Conservation (phyloP, 2,797 vertebrate species). For the Enteromius treurensis region DNA sequence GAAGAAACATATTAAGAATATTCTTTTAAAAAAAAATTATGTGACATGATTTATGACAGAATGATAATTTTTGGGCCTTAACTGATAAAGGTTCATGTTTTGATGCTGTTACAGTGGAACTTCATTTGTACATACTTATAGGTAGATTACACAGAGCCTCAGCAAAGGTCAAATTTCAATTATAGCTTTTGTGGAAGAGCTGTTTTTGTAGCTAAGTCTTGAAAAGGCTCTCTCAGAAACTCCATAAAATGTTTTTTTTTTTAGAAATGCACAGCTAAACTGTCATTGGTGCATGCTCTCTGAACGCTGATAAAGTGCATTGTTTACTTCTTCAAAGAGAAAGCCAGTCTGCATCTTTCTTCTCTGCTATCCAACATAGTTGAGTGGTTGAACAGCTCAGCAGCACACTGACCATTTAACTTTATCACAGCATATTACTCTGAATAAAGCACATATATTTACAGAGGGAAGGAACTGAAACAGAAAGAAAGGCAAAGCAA, state of each 20-base stretch:
- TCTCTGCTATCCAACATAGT: neutral
- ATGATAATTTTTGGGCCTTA: no score
- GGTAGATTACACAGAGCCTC: neutral
- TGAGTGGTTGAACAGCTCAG: conserved; percentile 6
- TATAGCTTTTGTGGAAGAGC: neutral
- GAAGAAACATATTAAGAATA: no score
- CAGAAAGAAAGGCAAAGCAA: neutral
- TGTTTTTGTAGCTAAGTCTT: neutral
- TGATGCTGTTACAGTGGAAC: neutral
- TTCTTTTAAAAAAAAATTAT: no score
- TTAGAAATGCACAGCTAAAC: neutral
- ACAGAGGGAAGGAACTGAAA: neutral
- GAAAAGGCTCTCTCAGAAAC: neutral
- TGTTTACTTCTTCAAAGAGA: conserved; percentile 22
- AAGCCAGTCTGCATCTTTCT: conserved; percentile 6
- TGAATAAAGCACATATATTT: neutral
- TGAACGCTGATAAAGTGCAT: neutral
- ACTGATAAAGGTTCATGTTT: neutral
- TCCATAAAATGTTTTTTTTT: neutral
- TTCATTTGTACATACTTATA: conserved; percentile 10
- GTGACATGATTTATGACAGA: no score
- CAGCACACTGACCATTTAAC: conserved; percentile 4
- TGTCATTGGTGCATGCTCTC: neutral
- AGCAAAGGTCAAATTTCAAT: neutral
- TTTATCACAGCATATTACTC: neutral